Evolutionary conservation across 2,888 invertebrate genomes (phyloP), one percentile per base, ranked within the genome.

Genomic region (Patella caerulea): DNA sequence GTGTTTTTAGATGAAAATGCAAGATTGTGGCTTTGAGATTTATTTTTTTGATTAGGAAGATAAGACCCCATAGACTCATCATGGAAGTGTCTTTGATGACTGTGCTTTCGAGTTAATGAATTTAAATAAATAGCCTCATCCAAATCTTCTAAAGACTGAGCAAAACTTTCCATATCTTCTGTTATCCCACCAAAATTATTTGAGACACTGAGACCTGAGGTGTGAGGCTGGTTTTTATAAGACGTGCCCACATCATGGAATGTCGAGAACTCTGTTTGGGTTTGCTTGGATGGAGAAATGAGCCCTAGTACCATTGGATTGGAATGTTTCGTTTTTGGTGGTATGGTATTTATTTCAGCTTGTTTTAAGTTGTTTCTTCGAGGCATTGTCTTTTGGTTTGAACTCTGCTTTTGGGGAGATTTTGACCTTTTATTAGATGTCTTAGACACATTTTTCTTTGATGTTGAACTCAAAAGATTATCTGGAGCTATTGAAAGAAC

Each of bases 121-220:
- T 65, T 19, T 65, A 65, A 65, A 19, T 65, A 65, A 65, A 65
- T 65, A 19, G 65, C 65, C 14, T 65, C 65, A 65, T 65, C 65
- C 9, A 65, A 24, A 65, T 65, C 65, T 19, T 65, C 65, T 24
- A 65, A 19, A 65, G 65, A 65, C 24, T 65, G 65, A 19, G 65
- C 24, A 65, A 65, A 65, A 65, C 65, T 65, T 19, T 19, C 19
- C 65, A 65, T 65, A 24, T 65, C 65, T 65, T 65, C 12, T 24
- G 65, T 65, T 24, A 24, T 65, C 65, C 14, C 12, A 24, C 19
- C 19, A n/a, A 65, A 24, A 65, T 65, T 19, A 65, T 19, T 24
- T 24, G 19, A 19, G 24, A 11, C 19, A 24, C 24, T 65, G 12
- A 24, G 19, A 11, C 19, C 24, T 24, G 19, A 9, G 14, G 19